A percentile compares a stretch with the other conserved stretches of the same genome.
phyloP scores from a whole-genome alignment of 2,113 vertebrate species.

The Microcebus jonahi region DNA sequence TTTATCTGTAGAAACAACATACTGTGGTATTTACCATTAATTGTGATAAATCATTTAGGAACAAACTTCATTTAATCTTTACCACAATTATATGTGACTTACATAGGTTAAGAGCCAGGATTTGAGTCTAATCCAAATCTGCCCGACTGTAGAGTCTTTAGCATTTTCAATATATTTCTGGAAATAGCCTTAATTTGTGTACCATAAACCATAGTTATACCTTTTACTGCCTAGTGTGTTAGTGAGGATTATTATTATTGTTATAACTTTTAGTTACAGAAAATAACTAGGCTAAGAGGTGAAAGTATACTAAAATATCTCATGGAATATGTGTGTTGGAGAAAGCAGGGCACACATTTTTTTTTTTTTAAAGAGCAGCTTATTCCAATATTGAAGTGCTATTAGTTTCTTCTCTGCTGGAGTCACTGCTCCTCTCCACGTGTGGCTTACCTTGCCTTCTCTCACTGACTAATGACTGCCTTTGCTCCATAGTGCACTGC shows the following conservation, averaged over 20 bases:
- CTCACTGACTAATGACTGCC: not conserved
- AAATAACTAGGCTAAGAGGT: not conserved
- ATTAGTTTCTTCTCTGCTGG: not conserved
- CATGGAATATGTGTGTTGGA: not conserved
- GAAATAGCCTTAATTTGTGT: not conserved
- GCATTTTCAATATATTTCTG: not conserved
- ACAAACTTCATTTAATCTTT: not conserved
- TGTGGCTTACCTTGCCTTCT: not conserved
- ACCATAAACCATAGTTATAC: not conserved
- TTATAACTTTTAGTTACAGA: not conserved
- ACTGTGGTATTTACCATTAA: not conserved
- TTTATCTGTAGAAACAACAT: not conserved
- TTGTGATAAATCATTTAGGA: not conserved
- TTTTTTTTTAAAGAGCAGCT: not conserved
- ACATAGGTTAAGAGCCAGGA: not conserved
- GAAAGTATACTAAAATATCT: not conserved
- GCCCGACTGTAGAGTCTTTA: not conserved
- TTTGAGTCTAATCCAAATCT: not conserved
- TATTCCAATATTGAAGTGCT: not conserved
- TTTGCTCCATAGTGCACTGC: not conserved
- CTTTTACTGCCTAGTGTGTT: not conserved
- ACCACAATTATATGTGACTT: not conserved
- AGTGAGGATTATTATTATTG: not conserved
- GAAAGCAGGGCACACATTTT: not conserved
- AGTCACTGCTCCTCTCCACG: not conserved